Percentiles rank a stretch among this genome's conserved stretches.
phyloP scores from a whole-genome alignment of 2,113 vertebrate genomes.

The Smithornis capensis region DNA sequence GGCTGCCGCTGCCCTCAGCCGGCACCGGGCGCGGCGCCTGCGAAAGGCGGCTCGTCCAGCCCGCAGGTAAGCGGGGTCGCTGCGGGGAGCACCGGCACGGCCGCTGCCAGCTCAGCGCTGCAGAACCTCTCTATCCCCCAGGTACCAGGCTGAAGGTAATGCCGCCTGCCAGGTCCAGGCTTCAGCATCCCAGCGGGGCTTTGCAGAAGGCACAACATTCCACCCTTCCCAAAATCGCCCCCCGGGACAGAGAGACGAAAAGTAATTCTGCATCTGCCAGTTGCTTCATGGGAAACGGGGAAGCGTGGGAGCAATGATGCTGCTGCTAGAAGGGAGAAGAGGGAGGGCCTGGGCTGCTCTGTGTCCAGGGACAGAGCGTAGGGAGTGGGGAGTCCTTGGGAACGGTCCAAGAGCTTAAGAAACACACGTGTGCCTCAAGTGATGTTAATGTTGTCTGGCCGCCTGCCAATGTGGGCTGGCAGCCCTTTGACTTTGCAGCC shows the following conservation, averaged over 20 bases:
- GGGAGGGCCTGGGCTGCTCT: neutral
- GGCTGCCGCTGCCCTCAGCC: neutral
- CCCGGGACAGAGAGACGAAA: neutral
- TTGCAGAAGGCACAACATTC: neutral
- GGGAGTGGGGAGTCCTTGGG: neutral
- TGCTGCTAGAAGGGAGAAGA: neutral
- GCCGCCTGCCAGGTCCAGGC: neutral
- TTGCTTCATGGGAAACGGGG: neutral
- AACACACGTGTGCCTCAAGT: rapidly evolving
- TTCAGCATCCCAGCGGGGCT: neutral
- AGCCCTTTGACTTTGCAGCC: neutral
- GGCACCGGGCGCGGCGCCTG: neutral
- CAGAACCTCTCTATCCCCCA: neutral
- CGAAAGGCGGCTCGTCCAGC: neutral
- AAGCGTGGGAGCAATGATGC: neutral
- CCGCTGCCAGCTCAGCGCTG: neutral
- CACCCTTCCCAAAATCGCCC: rapidly evolving
- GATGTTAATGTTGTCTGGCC: neutral
- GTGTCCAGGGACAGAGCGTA: rapidly evolving
- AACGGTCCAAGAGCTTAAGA: rapidly evolving
- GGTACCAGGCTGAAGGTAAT: neutral
- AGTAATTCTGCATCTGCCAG: neutral
- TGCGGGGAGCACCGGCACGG: neutral
- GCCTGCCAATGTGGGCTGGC: rapidly evolving
- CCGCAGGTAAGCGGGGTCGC: neutral